Evolutionary conservation across 1,140 invertebrate species (phyloP).

Genomic region (Hypsibius dujardini): DNA sequence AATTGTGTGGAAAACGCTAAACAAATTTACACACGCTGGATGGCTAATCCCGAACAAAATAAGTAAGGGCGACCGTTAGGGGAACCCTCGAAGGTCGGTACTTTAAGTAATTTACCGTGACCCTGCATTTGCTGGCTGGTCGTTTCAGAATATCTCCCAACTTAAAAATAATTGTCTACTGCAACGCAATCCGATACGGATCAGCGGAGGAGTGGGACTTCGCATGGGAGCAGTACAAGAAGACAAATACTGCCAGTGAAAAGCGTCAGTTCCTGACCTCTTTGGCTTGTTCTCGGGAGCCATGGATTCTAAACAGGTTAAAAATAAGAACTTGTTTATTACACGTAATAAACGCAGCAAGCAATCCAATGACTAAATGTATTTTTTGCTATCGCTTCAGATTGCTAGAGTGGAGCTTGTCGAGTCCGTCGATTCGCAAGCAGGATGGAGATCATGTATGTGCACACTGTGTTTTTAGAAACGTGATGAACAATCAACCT

Average conservation of each 20-base stretch:
- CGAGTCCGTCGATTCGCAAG: constrained; percentile 51
- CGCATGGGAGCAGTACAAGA: constrained; percentile 50
- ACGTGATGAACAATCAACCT: too few species aligned
- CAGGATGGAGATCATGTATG: constrained; percentile 42
- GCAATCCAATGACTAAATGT: too few species aligned
- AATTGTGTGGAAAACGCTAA: constrained; percentile 23
- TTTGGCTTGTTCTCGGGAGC: constrained; percentile 24
- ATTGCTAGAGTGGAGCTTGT: constrained; percentile 48
- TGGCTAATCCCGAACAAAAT: constrained; percentile 16
- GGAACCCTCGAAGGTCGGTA: too few species aligned
- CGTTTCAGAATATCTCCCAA: constrained; percentile 29
- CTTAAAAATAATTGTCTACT: constrained; percentile 43
- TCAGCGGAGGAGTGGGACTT: constrained; percentile 58
- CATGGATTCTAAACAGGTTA: constrained; percentile 26
- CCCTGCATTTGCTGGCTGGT: constrained; percentile 13
- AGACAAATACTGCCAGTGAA: constrained; percentile 53
- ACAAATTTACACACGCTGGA: constrained; percentile 22
- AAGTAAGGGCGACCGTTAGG: constrained; percentile 1
- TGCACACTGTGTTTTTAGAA: constrained; percentile 1
- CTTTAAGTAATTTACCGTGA: too few species aligned
- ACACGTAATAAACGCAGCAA: background rate
- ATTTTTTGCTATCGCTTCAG: constrained; percentile 33
- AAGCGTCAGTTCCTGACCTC: constrained; percentile 31
- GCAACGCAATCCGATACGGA: constrained; percentile 53
- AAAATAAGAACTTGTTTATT: background rate